Evolutionary conservation across 2,113 vertebrate genomes (phyloP), one percentile per base, ranked within the genome.

Genomic region (Microcebus griseorufus): DNA sequence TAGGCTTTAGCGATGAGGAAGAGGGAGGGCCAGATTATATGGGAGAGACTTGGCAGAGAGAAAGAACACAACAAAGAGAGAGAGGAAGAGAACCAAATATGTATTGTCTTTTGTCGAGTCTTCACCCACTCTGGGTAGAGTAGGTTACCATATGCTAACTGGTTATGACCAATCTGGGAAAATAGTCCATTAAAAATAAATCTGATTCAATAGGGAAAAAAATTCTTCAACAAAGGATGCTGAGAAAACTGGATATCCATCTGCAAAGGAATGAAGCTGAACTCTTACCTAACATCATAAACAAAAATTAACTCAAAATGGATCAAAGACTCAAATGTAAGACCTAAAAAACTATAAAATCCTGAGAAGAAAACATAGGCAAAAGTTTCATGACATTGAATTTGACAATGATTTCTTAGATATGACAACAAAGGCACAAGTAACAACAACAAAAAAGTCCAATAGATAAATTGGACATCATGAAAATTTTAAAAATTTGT

Each of bases 111-210:
- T 2, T 3, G 65, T 16, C 48, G 12, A 10, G 62, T 12, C n/a
- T 25, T 45, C 16, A 1, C 1, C 29, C 3, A 42, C 82, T 62
- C 75, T 32, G 69, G 73, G 64, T 55, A 22, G 73, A n/a, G 79
- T 1, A 27, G 27, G 81, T 8, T 18, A 23, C 53, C 34, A 0
- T 8, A 20, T 0, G 23, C 11, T 27, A 51, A 18, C 62, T 9
- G 37, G 45, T 53, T 17, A 64, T 9, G 18, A 10, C 23, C 1
- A 5, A 9, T 34, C 13, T 9, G 16, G 87, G 23, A 32, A 53
- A 4, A 42, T 32, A 72, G 64, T 6, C 69, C n/a, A 58, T 5
- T 34, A 23, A 81, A 88, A 92, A 53, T 1, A 48, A n/a, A 13
- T 20, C 3, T 76, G 55, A 76, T 32, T 88, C 37, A 45, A 34